phyloP scores from a whole-genome alignment of 35 echinoderm and acorn worm species.

The Eucidaris tribuloides region DNA sequence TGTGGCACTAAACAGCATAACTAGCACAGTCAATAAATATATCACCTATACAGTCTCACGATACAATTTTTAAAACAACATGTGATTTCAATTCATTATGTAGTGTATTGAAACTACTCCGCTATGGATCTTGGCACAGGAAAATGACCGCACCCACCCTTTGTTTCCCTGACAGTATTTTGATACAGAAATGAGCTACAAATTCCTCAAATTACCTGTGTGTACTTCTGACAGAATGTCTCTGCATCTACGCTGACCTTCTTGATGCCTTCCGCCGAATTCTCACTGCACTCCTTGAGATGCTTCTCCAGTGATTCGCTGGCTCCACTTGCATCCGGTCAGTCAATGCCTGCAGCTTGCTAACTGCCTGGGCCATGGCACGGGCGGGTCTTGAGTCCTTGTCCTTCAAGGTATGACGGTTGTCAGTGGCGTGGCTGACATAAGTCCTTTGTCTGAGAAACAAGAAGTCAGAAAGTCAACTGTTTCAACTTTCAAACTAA shows the following conservation, averaged over 20 bases:
- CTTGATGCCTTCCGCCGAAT: conserved; percentile 60
- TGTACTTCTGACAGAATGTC: conserved; percentile 83
- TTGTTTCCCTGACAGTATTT: too few species aligned
- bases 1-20: too few species aligned
- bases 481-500: too few species aligned
- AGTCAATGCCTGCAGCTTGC: conserved; percentile 85
- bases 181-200: too few species aligned
- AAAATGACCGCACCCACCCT: too few species aligned
- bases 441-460: conserved; percentile 54
- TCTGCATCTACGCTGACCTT: conserved; percentile 83
- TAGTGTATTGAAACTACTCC: too few species aligned
- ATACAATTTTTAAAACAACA: too few species aligned
- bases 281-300: conserved; percentile 65
- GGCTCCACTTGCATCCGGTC: conserved; percentile 65
- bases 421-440: conserved; percentile 83
- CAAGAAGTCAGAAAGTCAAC: too few species aligned
- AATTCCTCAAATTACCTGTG: conserved; percentile 83
- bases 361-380: conserved; percentile 91
- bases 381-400: conserved; percentile 85
- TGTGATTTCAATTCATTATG: too few species aligned
- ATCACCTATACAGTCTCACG: too few species aligned
- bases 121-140: too few species aligned
- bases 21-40: too few species aligned
- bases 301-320: conserved; percentile 58
- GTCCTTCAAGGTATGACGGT: conserved; percentile 75